Base-by-base conservation (phyloP, 2,888 invertebrate species). In the Eurytoma californica region DNA sequence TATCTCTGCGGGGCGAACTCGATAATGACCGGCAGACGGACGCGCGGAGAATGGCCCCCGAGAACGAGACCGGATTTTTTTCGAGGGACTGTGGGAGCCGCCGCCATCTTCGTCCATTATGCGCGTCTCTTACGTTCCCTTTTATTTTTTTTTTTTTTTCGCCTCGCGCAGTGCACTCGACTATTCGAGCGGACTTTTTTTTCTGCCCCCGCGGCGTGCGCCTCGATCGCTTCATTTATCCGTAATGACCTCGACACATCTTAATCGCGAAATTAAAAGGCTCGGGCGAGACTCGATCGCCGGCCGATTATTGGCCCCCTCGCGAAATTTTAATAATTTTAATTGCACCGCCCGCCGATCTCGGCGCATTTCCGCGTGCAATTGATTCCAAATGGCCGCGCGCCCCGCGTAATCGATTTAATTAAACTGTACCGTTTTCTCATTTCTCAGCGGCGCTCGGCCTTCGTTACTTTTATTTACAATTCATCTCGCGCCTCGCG, bases 41-140 rank as follows among this genome's bases (percentile, higher is more conserved):
- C 73, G 65, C 66, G 80, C 72, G 65, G 61, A 73, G 68, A 63
- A 63, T 63, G 73, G 61, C 61, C 47, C 57, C 49, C 24, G 24
- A 24, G 80, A 80, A 69, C 74, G 67, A 72, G 78, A 67, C 75
- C 72, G 75, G 79, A 78, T 80, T 81, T 80, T 75, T 73, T 58
- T 39, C 65, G 53, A 76, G 14, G 1, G 65, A 72, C 73, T 73
- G 72, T 83, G 85, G 84, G 84, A 85, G 84, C 85, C 84, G 82
- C 82, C 68, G 81, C 80, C 84, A 87, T 87, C 16, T 65, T 39
- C n/a, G 24, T 39, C 39, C 39, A 39, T 39, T 39, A 30, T 65
- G 18, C 30, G 39, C 30, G 39, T 65, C 39, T 65, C 30, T 65
- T 47, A 18, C 18, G 4, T 4, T 20, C 7, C 4, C 24, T 30